Base-by-base conservation (phyloP, 1,140 invertebrate species). In the Tribolium castaneum region DNA sequence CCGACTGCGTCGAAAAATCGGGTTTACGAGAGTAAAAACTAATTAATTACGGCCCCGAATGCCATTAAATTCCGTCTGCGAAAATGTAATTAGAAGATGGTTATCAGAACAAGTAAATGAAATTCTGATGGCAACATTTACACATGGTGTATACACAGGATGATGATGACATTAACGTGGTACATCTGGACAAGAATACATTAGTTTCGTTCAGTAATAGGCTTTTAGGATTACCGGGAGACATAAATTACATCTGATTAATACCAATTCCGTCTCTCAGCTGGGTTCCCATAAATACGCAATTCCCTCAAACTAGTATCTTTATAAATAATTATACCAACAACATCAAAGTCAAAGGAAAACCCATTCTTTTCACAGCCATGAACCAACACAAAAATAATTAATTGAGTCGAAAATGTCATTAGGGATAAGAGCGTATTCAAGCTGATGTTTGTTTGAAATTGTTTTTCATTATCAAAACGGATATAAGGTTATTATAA, bases 131-230 rank as follows among this genome's bases (percentile, higher is more conserved):
- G 59, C 59, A 35, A 73, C 52, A 73, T 73, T 73, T 73, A 73
- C 71, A 73, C 49, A 54, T 73, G 71, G 22, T 72, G 50, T 72
- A 73, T 35, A 73, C 49, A 54, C 49, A 54, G 49, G 16, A 54
- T 12, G 71, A 73, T 73, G 71, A 73, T 73, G 71, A 73, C 52
- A 54, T 73, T 54, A 72, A 73, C 71, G 52, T 73, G 45, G 49
- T 73, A 73, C 71, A 73, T 52, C 71, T 73, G 71, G 71, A 73
- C 71, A 73, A 73, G 71, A 73, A 73, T 73, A 73, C 71, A 73
- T 73, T 73, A 73, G 71, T 73, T 73, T 73, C 49, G 71, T 73
- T 73, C 49, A 73, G 71, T 73, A 73, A 73, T 73, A 73, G 71
- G 71, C 71, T 73, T 73, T 73, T 51, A 51, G 71, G 71, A 73